Base-by-base conservation (phyloP, 2,888 invertebrate species). In the Homarus gammarus region DNA sequence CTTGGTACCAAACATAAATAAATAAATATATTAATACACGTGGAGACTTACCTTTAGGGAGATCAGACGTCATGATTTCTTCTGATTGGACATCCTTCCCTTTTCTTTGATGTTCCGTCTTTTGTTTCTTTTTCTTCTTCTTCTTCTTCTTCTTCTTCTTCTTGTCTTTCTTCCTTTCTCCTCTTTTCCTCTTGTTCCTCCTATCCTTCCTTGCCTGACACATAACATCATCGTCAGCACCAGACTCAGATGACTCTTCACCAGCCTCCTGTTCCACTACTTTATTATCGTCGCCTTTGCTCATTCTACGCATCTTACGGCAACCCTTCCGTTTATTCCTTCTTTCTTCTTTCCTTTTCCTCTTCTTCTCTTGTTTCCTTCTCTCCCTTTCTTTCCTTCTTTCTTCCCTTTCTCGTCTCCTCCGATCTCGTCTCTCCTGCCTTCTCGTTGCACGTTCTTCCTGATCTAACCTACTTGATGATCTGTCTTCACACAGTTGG, bases 291-390 rank as follows among this genome's bases (percentile, higher is more conserved):
- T 0, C 51, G 22, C 75, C 85, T 27, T 22, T 15, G 2, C 75
- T 73, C 18, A 56, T 49, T 15, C 38, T 22, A 6, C 61, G 10
- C 64, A 38, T 38, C 61, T 75, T 84, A 61, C 61, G n/a, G 15
- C 49, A 40, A 2, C 31, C 49, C 15, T 44, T n/a, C 15, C 73
- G 40, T 40, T n/a, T 75, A 18, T 38, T 15, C 75, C n/a, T 75
- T 44, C 27, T 70, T 18, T 36, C 51, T 27, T 82, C 82, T 51
- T 70, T 56, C 33, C 56, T 81, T 40, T 61, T 56, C 36, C 33
- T 73, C 49, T 44, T 87, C 81, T 38, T 87, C 40, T 79, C 61
- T 49, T 64, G 64, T 56, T 68, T 85, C 64, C 70, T 64, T n/a
- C 36, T 64, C 31, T 78, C 64, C 18, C 36, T 36, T 31, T 77